A percentile compares a stretch with the other conserved stretches of the same genome.
Evolutionary conservation across 2,113 vertebrate genomes (phyloP).

Genomic region (Campylomormyrus tamandua): DNA sequence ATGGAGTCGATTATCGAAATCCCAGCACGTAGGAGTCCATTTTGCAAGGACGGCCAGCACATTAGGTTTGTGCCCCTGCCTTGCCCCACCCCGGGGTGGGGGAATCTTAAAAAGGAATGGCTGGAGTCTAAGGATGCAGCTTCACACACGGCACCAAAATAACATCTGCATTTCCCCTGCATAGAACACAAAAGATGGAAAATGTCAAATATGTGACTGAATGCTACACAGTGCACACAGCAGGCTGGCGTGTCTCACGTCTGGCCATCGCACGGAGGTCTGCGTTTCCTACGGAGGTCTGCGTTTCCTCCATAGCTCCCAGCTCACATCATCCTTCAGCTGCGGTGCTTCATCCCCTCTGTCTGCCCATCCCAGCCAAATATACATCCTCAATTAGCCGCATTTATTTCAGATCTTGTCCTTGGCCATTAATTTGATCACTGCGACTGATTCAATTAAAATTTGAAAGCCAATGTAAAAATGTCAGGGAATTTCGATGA

Average conservation of each 20-base stretch:
- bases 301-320: not conserved
- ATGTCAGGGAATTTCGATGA: constrained; percentile 1
- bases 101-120: not conserved
- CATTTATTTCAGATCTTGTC: not conserved
- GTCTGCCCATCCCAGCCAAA: not conserved
- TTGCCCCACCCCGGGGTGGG: not conserved
- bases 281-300: not conserved
- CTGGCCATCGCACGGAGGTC: not conserved
- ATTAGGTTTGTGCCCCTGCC: not conserved
- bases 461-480: constrained; percentile 7
- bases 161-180: not conserved
- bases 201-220: not conserved
- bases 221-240: not conserved
- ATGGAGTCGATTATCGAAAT: constrained; percentile 26
- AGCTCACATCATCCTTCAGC: not conserved
- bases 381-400: not conserved
- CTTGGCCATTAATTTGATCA: not conserved
- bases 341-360: not conserved
- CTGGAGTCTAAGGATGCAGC: not conserved
- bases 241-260: not conserved
- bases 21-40: not conserved
- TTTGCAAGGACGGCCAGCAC: constrained; percentile 8
- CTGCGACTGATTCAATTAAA: not conserved
- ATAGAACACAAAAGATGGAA: not conserved
- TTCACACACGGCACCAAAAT: not conserved